These are phyloP conservation scores for Cremastobaeus sp. DNA, from an alignment of 2,888 invertebrate species.

Conservation along the genomic window DNA sequence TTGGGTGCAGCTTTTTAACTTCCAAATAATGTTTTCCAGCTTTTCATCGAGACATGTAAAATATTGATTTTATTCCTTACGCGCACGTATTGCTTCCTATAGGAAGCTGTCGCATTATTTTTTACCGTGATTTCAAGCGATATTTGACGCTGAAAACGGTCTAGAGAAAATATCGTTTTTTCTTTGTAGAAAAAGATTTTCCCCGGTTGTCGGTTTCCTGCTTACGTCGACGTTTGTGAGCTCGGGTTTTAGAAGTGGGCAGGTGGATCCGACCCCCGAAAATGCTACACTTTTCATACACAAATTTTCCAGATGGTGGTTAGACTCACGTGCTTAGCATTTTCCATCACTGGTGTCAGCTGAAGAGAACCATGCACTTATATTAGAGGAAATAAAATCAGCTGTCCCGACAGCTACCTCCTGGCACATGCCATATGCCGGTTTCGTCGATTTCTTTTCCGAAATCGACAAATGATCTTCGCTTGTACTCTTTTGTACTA, in stretches of 20 bases:
- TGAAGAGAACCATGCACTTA: conserved; percentile 28
- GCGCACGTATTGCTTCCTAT: too few relatives aligned
- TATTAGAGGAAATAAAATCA: conserved; percentile 22
- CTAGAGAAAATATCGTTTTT: too few relatives aligned
- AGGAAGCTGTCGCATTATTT: too few relatives aligned
- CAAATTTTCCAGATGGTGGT: conserved; percentile 20
- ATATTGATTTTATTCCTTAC: too few relatives aligned
- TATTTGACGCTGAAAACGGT: conserved; percentile 12
- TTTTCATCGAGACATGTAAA: too few relatives aligned
- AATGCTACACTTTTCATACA: conserved; percentile 12
- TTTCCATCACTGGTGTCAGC: conserved; percentile 33
- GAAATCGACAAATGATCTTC: too few relatives aligned
- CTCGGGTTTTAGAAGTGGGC: too few relatives aligned
- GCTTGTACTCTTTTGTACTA: too few relatives aligned
- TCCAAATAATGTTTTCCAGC: too few relatives aligned
- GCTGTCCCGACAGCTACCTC: conserved; percentile 20
- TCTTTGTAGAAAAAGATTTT: conserved; percentile 23
- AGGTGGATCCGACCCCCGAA: conserved; percentile 24
- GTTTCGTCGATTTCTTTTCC: neutral
- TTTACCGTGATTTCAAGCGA: neutral
- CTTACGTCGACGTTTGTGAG: neutral
- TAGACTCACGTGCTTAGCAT: conserved; percentile 30
- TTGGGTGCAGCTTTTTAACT: too few relatives aligned
- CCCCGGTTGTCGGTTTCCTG: conserved; percentile 4
- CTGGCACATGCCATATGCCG: conserved; percentile 15